Conservation (phyloP, 2,888 invertebrate genomes). For the Drosophila infuscata region DNA sequence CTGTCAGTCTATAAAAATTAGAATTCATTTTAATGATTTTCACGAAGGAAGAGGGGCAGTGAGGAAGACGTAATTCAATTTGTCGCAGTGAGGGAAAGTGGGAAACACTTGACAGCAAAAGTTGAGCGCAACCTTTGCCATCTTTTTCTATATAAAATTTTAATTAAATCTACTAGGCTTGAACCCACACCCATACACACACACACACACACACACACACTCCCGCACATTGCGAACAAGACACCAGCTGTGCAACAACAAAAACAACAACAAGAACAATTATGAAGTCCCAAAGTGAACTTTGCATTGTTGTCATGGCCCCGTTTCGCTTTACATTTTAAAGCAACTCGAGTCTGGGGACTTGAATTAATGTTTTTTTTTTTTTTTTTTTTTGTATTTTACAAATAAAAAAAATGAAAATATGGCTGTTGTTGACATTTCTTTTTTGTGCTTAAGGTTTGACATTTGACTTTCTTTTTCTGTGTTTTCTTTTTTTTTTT, state of each 20-base stretch:
- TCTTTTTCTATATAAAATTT: slow-evolving; percentile 59
- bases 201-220: slow-evolving; percentile 16
- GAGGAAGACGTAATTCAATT: slow-evolving; percentile 45
- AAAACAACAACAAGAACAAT: slow-evolving; percentile 45
- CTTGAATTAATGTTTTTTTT: slow-evolving; percentile 71
- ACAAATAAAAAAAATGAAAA: slow-evolving; percentile 48
- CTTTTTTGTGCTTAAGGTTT: slow-evolving; percentile 28
- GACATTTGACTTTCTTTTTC: slow-evolving; percentile 8
- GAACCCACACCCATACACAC: slow-evolving; percentile 20
- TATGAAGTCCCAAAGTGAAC: slow-evolving; percentile 54
- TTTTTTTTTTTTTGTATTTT: slow-evolving; percentile 37
- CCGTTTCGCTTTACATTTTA: slow-evolving; percentile 71
- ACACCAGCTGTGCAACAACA: slow-evolving; percentile 66
- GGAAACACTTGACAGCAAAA: slow-evolving; percentile 30
- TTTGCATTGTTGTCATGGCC: slow-evolving; percentile 50
- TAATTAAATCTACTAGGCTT: slow-evolving; percentile 74
- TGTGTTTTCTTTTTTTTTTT: neutral
- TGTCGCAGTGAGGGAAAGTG: slow-evolving; percentile 11
- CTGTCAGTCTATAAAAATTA: slow-evolving; percentile 9
- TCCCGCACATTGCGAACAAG: slow-evolving; percentile 40
- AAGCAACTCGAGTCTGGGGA: slow-evolving; percentile 59
- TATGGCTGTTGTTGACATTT: slow-evolving; percentile 75
- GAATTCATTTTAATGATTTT: slow-evolving; percentile 30
- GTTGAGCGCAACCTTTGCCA: slow-evolving; percentile 50
- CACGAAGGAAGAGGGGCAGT: neutral